Evolutionary conservation across 2,797 vertebrate genomes (phyloP), one percentile per base, ranked within the genome.

Genomic region (Diplodus puntazzo): DNA sequence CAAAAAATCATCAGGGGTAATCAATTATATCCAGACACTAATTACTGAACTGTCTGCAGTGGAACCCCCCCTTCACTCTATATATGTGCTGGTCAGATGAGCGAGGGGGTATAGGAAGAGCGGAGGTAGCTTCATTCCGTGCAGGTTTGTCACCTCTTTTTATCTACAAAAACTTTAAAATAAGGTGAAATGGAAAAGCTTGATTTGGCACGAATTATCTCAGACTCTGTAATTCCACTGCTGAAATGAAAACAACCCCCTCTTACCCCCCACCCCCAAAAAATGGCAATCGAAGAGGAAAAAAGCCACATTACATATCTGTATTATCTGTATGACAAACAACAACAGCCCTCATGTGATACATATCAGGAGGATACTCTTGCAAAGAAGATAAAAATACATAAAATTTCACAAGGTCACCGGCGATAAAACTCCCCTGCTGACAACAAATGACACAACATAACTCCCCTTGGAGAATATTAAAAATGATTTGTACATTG

Each of bases 21-120:
- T 93, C 93, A 88, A 93, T 93, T 68, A 72, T 57, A 80, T 55
- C 62, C 87, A 92, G 87, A 92, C 83, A 86, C 88, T 86, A 85
- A 89, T 92, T 86, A 94, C 83, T 88, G 88, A 91, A 75, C 53
- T 78, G 91, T 92, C 89, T 90, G 85, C 78, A 82, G 43, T 43
- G 65, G 75, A 49, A 13, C 30, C 23, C 50, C 63, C 54, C 48
- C 69, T 34, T 8, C 46, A 43, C 65, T 65, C 79, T 70, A 74
- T 84, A 85, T 45, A 27, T 27, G 12, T 80, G 70, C 76, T 77
- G 59, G 70, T 80, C 54, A 82, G 77, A 87, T 69, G 74, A 79
- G 55, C 67, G 80, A 78, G 58, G 18, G 50, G 50, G 23, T 77
- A 65, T 52, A 77, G 77, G 72, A 55, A 65, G 23, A 61, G 46